These are phyloP conservation scores for Tolmerus cingulatus DNA, from an alignment of 2,888 invertebrate genomes.

Conservation along the genomic window DNA sequence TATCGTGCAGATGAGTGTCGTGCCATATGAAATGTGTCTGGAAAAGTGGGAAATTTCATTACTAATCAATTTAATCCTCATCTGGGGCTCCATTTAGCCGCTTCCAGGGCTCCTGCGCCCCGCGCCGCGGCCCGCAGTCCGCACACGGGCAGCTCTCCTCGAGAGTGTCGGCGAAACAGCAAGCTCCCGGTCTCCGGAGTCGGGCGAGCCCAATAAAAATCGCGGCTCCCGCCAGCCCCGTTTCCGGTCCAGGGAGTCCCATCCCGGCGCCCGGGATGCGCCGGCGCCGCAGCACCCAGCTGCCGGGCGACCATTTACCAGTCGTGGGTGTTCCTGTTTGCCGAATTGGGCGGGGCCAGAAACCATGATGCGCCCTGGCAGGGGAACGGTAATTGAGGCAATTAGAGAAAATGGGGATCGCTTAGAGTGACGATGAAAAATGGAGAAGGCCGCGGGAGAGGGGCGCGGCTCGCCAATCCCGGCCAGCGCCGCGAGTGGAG, in stretches of 20 bases:
- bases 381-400: conserved; percentile 63
- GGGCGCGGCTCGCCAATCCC: conserved; percentile 8
- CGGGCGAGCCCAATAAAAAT: conserved; percentile 25
- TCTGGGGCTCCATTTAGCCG: conserved; percentile 52
- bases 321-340: conserved; percentile 3
- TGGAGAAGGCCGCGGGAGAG: neutral
- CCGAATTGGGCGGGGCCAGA: neutral
- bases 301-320: neutral
- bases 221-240: neutral
- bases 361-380: conserved; percentile 48
- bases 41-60: conserved; percentile 52
- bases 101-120: conserved; percentile 50
- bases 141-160: neutral
- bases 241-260: neutral
- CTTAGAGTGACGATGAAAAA: conserved; percentile 39
- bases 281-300: neutral
- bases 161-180: neutral
- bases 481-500: neutral
- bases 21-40: conserved; percentile 36
- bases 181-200: neutral
- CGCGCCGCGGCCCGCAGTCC: conserved; percentile 44
- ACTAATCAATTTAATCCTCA: conserved; percentile 55
- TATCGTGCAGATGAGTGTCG: conserved; percentile 35
- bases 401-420: conserved; percentile 63
- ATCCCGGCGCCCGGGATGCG: neutral